Base-by-base conservation (phyloP, 2,888 invertebrate species). In the Itoplectis maculator region DNA sequence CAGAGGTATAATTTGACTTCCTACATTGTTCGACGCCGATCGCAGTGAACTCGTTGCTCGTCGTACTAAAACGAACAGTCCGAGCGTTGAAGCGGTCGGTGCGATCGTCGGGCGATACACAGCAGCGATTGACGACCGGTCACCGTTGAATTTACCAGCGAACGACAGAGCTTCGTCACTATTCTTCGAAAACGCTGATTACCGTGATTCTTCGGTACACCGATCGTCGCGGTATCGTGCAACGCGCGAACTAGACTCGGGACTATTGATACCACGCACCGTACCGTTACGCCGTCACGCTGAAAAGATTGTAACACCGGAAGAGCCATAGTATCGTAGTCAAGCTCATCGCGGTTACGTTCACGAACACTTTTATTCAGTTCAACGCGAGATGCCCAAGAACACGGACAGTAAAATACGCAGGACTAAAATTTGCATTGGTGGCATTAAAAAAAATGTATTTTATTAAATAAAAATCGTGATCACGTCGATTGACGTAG, bases 221-320 rank as follows among this genome's bases (percentile, higher is more conserved):
- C 54, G 23, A 54, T 54, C 54, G 20, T 23, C 23, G 13, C 54
- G 23, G 23, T 54, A 23, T 51, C 40, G 18, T 20, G 7, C 47
- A 56, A n/a, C 45, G 18, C 29, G 40, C 7, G 78, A 40, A 68
- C 69, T 54, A 63, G 74, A 20, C 72, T 51, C 51, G 69, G 63
- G 45, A 68, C 70, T 79, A 79, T 85, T 77, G 84, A 84, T 85
- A 82, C 78, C 86, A 89, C 88, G 86, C 89, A 89, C 73, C 86
- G 88, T 88, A 89, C 90, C 90, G 90, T 90, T 90, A 89, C 86
- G 74, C 79, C 89, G 90, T 90, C 89, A 90, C 88, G 90, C 88
- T 89, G 84, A 84, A 84, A 86, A 88, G 89, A 89, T 87, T 86
- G 86, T 87, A 90, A 82, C 88, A 85, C 86, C 87, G 89, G 82